These are phyloP conservation scores for Leptosomus discolor DNA, from an alignment of 2,113 vertebrate species.

Conservation along the genomic window DNA sequence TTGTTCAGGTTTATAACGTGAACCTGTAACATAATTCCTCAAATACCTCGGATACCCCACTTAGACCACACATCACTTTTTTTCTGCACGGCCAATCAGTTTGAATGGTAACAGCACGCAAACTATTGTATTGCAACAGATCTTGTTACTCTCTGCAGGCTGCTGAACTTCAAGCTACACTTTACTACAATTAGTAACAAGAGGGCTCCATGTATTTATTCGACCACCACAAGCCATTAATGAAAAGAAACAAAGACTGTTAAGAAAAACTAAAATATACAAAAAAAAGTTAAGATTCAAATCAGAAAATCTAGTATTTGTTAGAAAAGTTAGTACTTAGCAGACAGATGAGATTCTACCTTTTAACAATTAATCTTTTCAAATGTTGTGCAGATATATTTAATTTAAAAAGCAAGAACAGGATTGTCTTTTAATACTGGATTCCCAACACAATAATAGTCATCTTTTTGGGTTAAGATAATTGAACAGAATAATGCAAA, in stretches of 20 bases:
- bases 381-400: conserved; percentile 54
- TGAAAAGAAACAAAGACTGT: conserved; percentile 39
- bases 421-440: neutral
- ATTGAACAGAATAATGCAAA: neutral
- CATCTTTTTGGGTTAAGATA: neutral
- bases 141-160: neutral
- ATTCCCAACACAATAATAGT: neutral
- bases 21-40: neutral
- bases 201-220: neutral
- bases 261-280: conserved; percentile 23
- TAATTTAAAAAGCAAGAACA: neutral
- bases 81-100: neutral
- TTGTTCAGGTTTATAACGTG: neutral
- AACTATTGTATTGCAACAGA: neutral
- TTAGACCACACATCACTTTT: neutral
- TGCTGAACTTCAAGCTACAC: neutral
- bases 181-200: conserved; percentile 38
- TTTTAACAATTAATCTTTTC: conserved; percentile 57
- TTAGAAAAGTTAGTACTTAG: conserved; percentile 62
- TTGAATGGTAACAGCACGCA: neutral
- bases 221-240: conserved; percentile 59
- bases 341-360: conserved; percentile 77
- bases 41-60: neutral
- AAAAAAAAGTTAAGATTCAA: conserved; percentile 21
- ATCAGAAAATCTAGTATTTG: conserved; percentile 30